phyloP scores from a whole-genome alignment of 2,113 vertebrate species.

The Salvelinus fontinalis region DNA sequence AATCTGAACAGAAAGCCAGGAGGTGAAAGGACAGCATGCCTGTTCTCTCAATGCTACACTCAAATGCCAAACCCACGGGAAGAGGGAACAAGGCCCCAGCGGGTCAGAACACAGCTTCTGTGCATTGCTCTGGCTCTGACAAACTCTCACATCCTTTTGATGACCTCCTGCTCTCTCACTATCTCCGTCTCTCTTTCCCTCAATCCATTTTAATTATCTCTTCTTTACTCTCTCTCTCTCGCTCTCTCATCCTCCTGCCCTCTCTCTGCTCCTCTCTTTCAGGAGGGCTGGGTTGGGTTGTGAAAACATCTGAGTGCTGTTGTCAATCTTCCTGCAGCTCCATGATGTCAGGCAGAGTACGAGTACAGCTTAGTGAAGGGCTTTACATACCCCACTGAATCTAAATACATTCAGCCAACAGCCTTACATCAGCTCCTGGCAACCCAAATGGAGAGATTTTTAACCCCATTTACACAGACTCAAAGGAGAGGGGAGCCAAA shows the following conservation, averaged over 20 bases:
- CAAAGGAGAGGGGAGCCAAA: slow-evolving; percentile 22
- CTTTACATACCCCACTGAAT: slow-evolving; percentile 44
- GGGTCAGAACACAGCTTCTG: slow-evolving; percentile 45
- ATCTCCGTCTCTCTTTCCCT: not conserved
- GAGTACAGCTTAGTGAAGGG: slow-evolving; percentile 45
- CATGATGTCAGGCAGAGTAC: not conserved
- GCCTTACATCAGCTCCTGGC: slow-evolving; percentile 25
- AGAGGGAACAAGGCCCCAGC: slow-evolving; percentile 16
- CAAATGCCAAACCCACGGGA: slow-evolving; percentile 10
- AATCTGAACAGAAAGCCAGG: not conserved
- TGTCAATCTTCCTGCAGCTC: slow-evolving; percentile 24
- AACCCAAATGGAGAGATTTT: slow-evolving; percentile 25
- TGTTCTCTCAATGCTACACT: slow-evolving; percentile 30
- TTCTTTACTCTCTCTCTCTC: not conserved
- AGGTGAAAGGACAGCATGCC: slow-evolving; percentile 12
- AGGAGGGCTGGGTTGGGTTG: not conserved
- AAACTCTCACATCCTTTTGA: not conserved
- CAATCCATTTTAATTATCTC: not conserved
- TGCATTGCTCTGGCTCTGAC: not conserved
- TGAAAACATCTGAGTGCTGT: slow-evolving; percentile 17
- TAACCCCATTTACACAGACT: slow-evolving; percentile 19
- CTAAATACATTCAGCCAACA: slow-evolving; percentile 31
- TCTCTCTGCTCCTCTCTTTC: not conserved
- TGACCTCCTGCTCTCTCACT: not conserved
- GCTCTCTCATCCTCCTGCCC: not conserved